phyloP scores from a whole-genome alignment of 2,113 vertebrate genomes.

The Sebastes fasciatus region DNA sequence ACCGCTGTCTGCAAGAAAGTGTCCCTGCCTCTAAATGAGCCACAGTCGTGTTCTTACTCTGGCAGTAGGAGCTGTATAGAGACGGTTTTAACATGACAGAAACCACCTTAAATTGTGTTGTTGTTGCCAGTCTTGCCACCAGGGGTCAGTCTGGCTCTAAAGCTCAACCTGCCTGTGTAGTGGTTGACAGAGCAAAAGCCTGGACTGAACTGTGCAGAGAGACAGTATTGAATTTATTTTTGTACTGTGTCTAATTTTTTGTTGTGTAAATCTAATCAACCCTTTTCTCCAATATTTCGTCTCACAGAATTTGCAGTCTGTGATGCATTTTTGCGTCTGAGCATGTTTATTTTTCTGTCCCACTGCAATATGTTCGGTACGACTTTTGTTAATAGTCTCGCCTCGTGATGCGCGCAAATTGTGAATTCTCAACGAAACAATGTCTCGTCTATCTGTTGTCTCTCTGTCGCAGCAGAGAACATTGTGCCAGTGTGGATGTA shows the following conservation, averaged over 20 bases:
- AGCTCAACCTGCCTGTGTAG: conserved; percentile 12
- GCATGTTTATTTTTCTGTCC: not conserved
- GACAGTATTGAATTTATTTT: not conserved
- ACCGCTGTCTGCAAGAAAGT: conserved; percentile 3
- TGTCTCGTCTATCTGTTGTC: not conserved
- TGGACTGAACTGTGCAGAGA: not conserved
- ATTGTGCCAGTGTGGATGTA: not conserved
- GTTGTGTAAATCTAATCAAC: not conserved
- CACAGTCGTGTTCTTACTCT: conserved; percentile 1
- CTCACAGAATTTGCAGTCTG: not conserved
- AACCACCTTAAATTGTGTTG: conserved; percentile 20
- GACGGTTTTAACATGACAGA: not conserved
- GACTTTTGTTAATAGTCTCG: not conserved
- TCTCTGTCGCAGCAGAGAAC: conserved; percentile 33
- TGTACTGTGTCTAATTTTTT: not conserved
- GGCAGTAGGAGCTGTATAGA: conserved; percentile 6
- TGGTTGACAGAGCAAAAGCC: not conserved
- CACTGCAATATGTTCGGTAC: not conserved
- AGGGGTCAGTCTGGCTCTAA: conserved; percentile 77
- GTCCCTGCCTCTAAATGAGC: not conserved
- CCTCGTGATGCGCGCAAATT: not conserved
- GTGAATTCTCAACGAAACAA: conserved; percentile 6
- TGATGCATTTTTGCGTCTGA: not conserved
- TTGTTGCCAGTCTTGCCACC: conserved; percentile 58
- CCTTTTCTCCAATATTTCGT: not conserved